These are phyloP conservation scores for Melieria omissa DNA, from an alignment of 2,888 invertebrate genomes.

Conservation along the genomic window DNA sequence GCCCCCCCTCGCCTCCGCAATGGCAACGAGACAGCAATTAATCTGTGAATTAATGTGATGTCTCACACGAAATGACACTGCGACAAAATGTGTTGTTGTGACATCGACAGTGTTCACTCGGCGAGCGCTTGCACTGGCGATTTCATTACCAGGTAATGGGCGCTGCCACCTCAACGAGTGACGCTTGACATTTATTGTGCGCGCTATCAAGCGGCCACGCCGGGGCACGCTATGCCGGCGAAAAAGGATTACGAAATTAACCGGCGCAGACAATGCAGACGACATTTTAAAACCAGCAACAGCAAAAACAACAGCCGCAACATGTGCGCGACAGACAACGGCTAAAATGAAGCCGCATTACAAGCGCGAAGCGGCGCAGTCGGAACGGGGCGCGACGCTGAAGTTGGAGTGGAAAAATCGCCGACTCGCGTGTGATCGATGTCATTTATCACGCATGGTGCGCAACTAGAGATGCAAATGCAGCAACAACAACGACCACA, in stretches of 20 bases:
- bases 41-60: constrained; percentile 36
- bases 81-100: constrained; percentile 25
- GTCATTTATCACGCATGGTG: constrained; percentile 38
- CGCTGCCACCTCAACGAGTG: neutral
- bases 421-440: constrained; percentile 36
- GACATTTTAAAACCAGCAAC: constrained; percentile 35
- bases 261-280: constrained; percentile 34
- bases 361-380: constrained; percentile 13
- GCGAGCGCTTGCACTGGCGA: constrained; percentile 3
- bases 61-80: constrained; percentile 30
- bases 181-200: constrained; percentile 36
- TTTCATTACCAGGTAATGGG: constrained; percentile 19
- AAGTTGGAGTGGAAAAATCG: constrained; percentile 9
- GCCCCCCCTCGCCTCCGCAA: neutral
- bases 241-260: constrained; percentile 41
- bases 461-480: no score
- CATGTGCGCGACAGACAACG: neutral
- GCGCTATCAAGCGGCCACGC: constrained; percentile 17
- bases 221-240: neutral
- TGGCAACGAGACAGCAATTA: constrained; percentile 34
- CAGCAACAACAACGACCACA: constrained; percentile 8
- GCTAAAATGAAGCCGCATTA: constrained; percentile 22
- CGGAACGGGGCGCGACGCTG: neutral
- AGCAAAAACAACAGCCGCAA: neutral
- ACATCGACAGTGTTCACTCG: neutral